Conservation (phyloP, 2,888 invertebrate species). For the Clistopyga incitator region DNA sequence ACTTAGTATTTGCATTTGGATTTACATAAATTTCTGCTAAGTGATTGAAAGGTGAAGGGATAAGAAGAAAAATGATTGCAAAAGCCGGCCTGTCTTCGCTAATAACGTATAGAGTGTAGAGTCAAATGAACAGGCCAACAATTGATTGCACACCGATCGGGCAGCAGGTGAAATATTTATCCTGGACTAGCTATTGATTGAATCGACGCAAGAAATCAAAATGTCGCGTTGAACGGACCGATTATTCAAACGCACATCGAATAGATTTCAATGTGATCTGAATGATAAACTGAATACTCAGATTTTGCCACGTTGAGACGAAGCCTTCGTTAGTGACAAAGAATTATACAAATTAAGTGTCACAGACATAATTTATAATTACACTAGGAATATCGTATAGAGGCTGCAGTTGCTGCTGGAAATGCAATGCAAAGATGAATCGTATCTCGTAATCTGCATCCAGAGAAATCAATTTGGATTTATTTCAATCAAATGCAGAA, state of each 20-base stretch:
- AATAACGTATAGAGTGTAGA: constrained; percentile 33
- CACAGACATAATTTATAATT: constrained; percentile 10
- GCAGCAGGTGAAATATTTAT: constrained; percentile 36
- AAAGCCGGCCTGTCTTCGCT: neutral
- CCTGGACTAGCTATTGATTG: constrained; percentile 41
- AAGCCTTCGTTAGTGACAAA: constrained; percentile 32
- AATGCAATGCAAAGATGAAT: constrained; percentile 62
- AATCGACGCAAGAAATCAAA: constrained; percentile 22
- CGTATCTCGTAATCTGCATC: constrained; percentile 62
- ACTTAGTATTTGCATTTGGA: neutral
- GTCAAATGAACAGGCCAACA: constrained; percentile 20
- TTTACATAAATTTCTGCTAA: neutral
- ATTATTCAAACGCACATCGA: constrained; percentile 25
- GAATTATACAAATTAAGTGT: constrained; percentile 55
- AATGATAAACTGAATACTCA: constrained; percentile 6
- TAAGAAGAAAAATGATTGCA: neutral
- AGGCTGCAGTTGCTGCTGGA: constrained; percentile 28
- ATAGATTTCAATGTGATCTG: neutral
- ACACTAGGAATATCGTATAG: constrained; percentile 11
- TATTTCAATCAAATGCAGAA: too few relatives aligned
- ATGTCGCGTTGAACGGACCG: constrained; percentile 33
- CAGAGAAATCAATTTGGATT: too few relatives aligned
- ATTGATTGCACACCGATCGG: constrained; percentile 11
- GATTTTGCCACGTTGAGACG: constrained; percentile 34
- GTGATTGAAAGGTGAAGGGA: constrained; percentile 5